Base-by-base conservation (phyloP, 2,888 invertebrate species). In the Leucoptera coffeella region DNA sequence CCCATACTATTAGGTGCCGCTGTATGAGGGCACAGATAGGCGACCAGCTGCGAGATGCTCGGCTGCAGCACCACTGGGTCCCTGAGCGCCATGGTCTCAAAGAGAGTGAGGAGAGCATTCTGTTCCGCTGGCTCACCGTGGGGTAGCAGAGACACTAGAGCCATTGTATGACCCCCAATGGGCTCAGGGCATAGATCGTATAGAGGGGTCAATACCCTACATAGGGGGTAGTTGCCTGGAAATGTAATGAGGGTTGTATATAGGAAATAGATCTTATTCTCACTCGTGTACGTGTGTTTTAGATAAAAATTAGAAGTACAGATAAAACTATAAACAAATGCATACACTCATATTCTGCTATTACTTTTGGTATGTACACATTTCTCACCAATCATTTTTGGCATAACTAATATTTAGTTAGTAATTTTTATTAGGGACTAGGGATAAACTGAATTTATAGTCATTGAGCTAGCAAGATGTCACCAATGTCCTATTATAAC, bases 171-270 rank as follows among this genome's bases (percentile, higher is more conserved):
- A 4, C 85, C 87, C 39, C 90, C 83, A 12, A 94, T 77, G 0
- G 89, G 85, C 40, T 88, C 87, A 2, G 85, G 84, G 24, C 91
- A 88, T 12, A 92, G 87, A 42, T 85, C 82, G 52, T 93, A 94
- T 20, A 94, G 81, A 59, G 90, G 91, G 1, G 91, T 90, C 33
- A 95, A 73, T 20, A 94, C 91, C 26, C 91, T 76, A 34, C 90
- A 84, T 12, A 95, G 65, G 0, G 87, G 82, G 54, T 88, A 90
- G 62, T 94, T 94, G 27, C 91, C 91, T 87, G 51, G 10, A 25
- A 32, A 19, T 15, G 5, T 6, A 2, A 12, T 3, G 15, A 26
- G 6, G 9, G n/a, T 12, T 3, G 8, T 8, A 3, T 7, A 13
- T 23, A 2, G 23, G 7, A n/a, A n/a, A n/a, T n/a, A n/a, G n/a